Evolutionary conservation across 2,797 vertebrate genomes (phyloP).

Genomic region (Ficedula albicollis): DNA sequence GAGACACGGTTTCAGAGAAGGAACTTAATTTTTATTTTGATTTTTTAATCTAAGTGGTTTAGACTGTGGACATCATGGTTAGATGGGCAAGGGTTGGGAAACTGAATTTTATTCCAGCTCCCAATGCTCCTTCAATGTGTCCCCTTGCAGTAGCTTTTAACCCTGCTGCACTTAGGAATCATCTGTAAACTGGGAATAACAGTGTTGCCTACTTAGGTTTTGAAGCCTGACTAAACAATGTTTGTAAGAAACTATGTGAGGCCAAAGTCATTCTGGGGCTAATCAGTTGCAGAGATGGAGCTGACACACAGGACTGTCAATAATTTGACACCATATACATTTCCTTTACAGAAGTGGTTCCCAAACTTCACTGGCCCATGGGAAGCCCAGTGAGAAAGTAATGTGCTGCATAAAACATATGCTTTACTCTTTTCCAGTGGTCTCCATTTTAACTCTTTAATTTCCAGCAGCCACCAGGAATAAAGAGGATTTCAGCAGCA

Average conservation of each 20-base stretch:
- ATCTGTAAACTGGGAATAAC: slow-evolving; percentile 22
- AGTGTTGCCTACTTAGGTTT: neutral
- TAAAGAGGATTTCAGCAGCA: neutral
- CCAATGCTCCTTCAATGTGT: neutral
- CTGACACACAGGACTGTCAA: slow-evolving; percentile 29
- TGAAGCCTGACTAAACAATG: slow-evolving; percentile 15
- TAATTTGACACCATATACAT: slow-evolving; percentile 51
- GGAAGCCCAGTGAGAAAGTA: slow-evolving; percentile 43
- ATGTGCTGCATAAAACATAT: neutral
- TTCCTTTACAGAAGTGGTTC: slow-evolving; percentile 62
- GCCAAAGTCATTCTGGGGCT: slow-evolving; percentile 31
- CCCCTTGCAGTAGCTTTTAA: slow-evolving; percentile 28
- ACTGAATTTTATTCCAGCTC: neutral
- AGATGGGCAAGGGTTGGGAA: neutral
- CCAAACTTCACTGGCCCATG: slow-evolving; percentile 48
- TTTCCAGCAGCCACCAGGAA: neutral
- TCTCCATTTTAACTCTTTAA: slow-evolving; percentile 37
- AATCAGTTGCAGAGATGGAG: slow-evolving; percentile 50
- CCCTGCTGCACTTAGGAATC: neutral
- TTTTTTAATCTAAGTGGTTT: neutral
- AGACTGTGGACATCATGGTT: neutral
- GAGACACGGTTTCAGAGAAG: neutral
- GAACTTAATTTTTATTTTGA: neutral
- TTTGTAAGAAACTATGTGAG: slow-evolving; percentile 24
- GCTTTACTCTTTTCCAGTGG: slow-evolving; percentile 14